Evolutionary conservation across 92 coral and sea anemone species (phyloP).

Genomic region (Micromussa lordhowensis): DNA sequence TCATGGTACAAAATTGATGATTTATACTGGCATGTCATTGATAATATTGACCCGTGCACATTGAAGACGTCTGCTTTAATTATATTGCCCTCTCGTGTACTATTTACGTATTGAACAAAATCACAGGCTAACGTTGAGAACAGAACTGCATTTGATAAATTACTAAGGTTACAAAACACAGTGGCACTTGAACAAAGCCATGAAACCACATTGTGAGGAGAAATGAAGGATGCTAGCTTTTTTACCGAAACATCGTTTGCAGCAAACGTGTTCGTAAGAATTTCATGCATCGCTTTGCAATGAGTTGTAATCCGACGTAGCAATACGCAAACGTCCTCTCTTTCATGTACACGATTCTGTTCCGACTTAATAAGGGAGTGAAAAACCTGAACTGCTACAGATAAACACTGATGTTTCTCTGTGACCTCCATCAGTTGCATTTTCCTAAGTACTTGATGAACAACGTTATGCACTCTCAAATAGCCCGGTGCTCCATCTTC

Average conservation of each 20-base stretch:
- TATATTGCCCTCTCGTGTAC: neutral
- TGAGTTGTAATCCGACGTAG: neutral
- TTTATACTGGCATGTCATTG: neutral
- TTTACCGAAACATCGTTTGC: neutral
- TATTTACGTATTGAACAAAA: neutral
- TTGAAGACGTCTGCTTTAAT: neutral
- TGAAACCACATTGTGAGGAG: neutral
- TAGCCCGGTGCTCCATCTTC: neutral
- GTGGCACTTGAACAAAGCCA: constrained; percentile 1
- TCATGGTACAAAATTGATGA: constrained; percentile 1
- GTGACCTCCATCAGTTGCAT: neutral
- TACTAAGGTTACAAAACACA: neutral
- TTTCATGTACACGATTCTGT: neutral
- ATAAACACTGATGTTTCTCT: neutral
- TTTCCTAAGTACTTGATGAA: constrained; percentile 1
- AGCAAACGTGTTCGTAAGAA: neutral
- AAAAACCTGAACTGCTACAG: neutral
- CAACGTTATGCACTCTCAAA: neutral
- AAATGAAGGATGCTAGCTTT: neutral
- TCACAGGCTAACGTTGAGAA: neutral
- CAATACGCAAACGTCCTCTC: neutral
- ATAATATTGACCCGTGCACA: neutral
- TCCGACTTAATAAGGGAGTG: neutral
- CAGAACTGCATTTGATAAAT: neutral
- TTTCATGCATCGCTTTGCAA: neutral